Base-by-base conservation (phyloP, 2,113 vertebrate species). In the Heloderma charlesbogerti region DNA sequence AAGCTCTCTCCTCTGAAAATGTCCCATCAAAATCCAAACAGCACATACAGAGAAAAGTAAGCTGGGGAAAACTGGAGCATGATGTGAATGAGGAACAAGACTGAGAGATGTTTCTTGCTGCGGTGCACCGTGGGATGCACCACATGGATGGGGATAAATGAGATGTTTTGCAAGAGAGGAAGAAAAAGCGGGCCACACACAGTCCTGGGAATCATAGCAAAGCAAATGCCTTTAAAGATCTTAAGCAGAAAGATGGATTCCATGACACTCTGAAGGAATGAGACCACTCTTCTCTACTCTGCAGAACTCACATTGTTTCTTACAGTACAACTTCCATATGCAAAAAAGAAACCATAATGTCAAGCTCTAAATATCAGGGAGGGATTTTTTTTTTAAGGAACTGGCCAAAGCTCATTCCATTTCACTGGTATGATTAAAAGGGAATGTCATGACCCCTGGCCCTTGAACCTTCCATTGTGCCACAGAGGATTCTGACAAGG, bases 171-270 rank as follows among this genome's bases (percentile, higher is more conserved):
- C 51, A 85, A 86, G 78, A 16, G 7, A 54, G 90, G 92, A 51
- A 91, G 85, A 88, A 92, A 16, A 90, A 86, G 85, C 74, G 88
- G 87, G 16, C 37, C 20, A 90, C 83, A 91, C 57, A 3, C 0
- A 87, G 80, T 82, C 77, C 66, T 94, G 92, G 80, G 92, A 94
- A 90, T 94, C 88, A 88, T 84, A 93, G 89, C 29, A 69, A 0
- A 0, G 82, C 45, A 91, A 95, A 94, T 91, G 29, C 10, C 18
- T 91, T 94, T 90, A 86, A 88, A 69, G 79, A 86, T 87, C 86
- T 81, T 92, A 92, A 94, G 88, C 89, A 91, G 51, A 93, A 93
- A 92, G 93, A 92, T 93, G 82, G 90, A 63, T 92, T 92, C 91
- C 85, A 12, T 91, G 80, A 54, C 91, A 13, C 82, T 91, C 57